Evolutionary conservation across 2,888 invertebrate genomes (phyloP), one percentile per base, ranked within the genome.

Genomic region (Tenthredo notha): DNA sequence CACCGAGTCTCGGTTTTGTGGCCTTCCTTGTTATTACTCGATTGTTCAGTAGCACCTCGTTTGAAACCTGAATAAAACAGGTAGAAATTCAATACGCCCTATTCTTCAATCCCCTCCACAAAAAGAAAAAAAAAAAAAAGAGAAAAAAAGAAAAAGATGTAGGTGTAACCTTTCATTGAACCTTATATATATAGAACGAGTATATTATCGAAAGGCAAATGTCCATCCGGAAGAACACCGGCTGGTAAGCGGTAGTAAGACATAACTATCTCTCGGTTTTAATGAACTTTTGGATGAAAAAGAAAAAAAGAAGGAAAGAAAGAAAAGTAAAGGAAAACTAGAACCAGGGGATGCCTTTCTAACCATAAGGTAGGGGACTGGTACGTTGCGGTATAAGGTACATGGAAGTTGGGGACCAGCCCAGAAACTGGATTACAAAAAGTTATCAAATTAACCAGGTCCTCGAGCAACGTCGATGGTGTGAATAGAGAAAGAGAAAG

Each of bases 401-500:
- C 67, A 33, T 67, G 67, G 67, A 67, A 67, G 15, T 33, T 33
- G 67, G 67, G 67, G 67, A 67, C 33, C 33, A 33, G 33, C 15
- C 67, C 29, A 67, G 67, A 1, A 67, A 67, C 33, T 67, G 33
- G 67, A 67, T 67, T 33, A 43, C 25, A 74, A 43, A 43, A 74
- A 74, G 72, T 37, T 40, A 74, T 74, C 40, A 74, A 74, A 74
- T 74, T 74, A 74, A 40, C 40, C 43, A 74, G 72, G 43, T 74
- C 72, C 72, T 74, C 72, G 72, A 74, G 43, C 43, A 43, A 12
- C 72, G 72, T 74, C 72, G 72, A 74, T 74, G 72, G 72, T 74
- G 72, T 74, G 72, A 74, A 77, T 50, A 54, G 50, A 47, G 77
- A 77, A 29, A 47, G 29, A 54, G 18, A 50, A 77, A 74, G 29